These are phyloP conservation scores for Babyrousa celebensis DNA, from an alignment of 2,797 vertebrate species.

Conservation along the genomic window DNA sequence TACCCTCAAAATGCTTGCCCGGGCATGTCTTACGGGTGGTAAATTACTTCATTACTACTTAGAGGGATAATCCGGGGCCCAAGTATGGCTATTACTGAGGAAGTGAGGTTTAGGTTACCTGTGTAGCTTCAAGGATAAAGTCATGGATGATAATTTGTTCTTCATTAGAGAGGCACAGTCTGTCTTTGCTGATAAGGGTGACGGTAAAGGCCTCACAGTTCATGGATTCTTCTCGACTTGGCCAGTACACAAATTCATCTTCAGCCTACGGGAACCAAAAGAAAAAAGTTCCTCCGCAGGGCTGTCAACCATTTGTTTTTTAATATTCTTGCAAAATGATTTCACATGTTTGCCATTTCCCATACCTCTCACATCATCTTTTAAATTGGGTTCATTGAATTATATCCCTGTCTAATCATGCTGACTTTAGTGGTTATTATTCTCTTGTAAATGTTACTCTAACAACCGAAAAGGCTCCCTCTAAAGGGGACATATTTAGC, in stretches of 20 bases:
- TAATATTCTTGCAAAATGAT: slow-evolving; percentile 5
- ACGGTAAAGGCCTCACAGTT: slow-evolving; percentile 99
- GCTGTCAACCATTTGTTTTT: background rate
- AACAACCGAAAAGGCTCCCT: background rate
- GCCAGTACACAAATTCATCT: slow-evolving; percentile 99
- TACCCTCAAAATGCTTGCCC: background rate
- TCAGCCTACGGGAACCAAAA: slow-evolving; percentile 93
- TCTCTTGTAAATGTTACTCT: background rate
- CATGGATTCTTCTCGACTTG: slow-evolving; percentile 99
- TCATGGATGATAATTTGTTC: slow-evolving; percentile 99
- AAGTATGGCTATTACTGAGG: background rate
- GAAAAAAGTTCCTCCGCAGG: background rate
- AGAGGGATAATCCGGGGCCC: background rate
- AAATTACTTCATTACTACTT: background rate
- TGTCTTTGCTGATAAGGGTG: slow-evolving; percentile 99
- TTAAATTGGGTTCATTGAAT: background rate
- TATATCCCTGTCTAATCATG: background rate
- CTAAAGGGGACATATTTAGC: background rate
- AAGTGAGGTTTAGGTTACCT: slow-evolving; percentile 91
- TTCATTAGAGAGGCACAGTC: slow-evolving; percentile 99
- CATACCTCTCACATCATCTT: background rate
- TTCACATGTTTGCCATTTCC: background rate
- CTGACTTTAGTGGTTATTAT: background rate
- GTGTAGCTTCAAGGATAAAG: slow-evolving; percentile 99
- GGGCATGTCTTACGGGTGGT: background rate